These are phyloP conservation scores for Tetramorium parvispinum DNA, from an alignment of 1,140 invertebrate species.

Conservation along the genomic window DNA sequence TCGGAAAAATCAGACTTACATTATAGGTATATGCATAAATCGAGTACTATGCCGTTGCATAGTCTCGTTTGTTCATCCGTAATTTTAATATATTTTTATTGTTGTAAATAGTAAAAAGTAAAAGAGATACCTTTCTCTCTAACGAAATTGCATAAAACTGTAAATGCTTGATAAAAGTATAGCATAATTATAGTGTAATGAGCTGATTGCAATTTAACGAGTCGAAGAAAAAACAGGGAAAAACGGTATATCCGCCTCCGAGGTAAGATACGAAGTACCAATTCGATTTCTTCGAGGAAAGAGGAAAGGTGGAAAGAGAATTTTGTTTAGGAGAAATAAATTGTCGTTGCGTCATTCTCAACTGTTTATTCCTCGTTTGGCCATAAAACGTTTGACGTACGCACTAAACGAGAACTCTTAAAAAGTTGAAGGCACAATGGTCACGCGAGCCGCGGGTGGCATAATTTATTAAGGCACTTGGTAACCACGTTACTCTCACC, in stretches of 20 bases:
- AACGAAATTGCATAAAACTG: neutral
- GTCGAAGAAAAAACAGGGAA: neutral
- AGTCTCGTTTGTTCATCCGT: neutral
- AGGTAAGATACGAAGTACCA: too few species aligned
- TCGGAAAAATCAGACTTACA: too few species aligned
- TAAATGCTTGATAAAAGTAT: neutral
- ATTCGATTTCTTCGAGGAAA: neutral
- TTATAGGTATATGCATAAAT: neutral
- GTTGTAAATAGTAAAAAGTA: neutral
- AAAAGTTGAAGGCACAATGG: constrained; percentile 65
- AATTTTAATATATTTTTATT: neutral
- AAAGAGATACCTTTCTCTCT: neutral
- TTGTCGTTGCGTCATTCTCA: neutral
- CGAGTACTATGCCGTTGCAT: neutral
- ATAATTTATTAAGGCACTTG: constrained; percentile 84
- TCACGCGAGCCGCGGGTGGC: constrained; percentile 44
- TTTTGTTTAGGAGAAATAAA: constrained; percentile 9
- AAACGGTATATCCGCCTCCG: too few species aligned
- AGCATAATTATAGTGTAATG: too few species aligned
- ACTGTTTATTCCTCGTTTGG: constrained; percentile 38
- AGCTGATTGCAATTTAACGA: neutral
- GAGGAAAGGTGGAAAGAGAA: neutral
- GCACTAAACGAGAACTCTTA: constrained; percentile 1
- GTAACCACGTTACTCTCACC: constrained; percentile 70
- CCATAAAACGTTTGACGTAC: constrained; percentile 17